These are phyloP conservation scores for Alauda arvensis DNA, from an alignment of 2,797 vertebrate genomes.

Conservation along the genomic window DNA sequence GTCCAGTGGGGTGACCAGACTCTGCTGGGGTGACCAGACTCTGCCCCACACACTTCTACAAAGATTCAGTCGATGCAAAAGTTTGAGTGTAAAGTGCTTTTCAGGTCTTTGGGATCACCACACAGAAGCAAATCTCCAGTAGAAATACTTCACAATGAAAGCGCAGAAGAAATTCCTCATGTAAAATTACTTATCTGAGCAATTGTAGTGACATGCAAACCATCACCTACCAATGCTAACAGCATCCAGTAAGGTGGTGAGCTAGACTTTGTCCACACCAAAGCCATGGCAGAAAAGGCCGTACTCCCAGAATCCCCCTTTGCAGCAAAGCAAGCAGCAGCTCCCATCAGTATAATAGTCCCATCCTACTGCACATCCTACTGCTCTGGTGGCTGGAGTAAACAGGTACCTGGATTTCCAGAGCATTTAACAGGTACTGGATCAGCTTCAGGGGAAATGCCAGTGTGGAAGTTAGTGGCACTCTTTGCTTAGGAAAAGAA, in stretches of 20 bases:
- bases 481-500: neutral
- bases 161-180: neutral
- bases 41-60: slow-evolving; percentile 22
- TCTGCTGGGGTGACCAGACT: neutral
- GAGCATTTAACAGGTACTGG: neutral
- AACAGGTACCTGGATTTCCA: neutral
- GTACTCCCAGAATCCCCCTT: neutral
- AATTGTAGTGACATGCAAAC: neutral
- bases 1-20: slow-evolving; percentile 14
- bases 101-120: neutral
- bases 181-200: neutral
- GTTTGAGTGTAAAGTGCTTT: neutral
- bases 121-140: slow-evolving; percentile 33
- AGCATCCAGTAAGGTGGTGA: neutral
- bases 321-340: neutral
- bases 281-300: neutral
- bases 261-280: neutral
- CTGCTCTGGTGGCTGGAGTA: neutral
- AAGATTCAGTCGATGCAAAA: neutral
- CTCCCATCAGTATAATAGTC: neutral
- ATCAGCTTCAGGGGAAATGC: neutral
- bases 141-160: slow-evolving; percentile 12
- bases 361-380: neutral
- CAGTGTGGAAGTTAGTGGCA: neutral
- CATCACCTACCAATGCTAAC: neutral